These are phyloP conservation scores for Bubo blakistoni DNA, from an alignment of 2,113 vertebrate species.

Conservation along the genomic window DNA sequence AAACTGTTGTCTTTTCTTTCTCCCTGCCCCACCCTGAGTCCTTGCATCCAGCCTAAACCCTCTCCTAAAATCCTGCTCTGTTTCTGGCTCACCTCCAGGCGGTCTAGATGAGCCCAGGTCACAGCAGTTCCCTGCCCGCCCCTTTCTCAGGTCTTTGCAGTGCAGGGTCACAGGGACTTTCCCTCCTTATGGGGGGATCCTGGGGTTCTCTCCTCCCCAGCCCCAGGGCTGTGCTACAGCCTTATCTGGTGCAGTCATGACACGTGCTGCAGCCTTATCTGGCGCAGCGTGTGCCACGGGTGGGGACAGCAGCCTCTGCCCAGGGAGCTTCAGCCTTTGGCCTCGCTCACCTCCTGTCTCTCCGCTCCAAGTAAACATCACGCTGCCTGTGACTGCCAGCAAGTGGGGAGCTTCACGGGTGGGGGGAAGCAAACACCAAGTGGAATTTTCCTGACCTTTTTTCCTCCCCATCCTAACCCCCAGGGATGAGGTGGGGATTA, in stretches of 20 bases:
- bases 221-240: not conserved
- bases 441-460: not conserved
- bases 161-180: not conserved
- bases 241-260: not conserved
- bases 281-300: not conserved
- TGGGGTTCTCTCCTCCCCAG: not conserved
- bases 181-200: accelerated
- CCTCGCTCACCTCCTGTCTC: not conserved
- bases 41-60: not conserved
- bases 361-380: not conserved
- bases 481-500: not conserved
- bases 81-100: not conserved
- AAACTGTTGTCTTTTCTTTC: not conserved
- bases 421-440: not conserved
- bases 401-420: accelerated
- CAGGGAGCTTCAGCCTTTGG: not conserved
- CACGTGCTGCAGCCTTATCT: not conserved
- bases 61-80: not conserved
- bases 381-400: not conserved
- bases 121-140: not conserved
- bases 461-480: not conserved
- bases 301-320: not conserved
- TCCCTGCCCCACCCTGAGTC: not conserved
- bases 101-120: not conserved
- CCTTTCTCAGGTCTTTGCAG: not conserved